Base-by-base conservation (phyloP, 2,888 invertebrate genomes). In the Leucophenga montana region DNA sequence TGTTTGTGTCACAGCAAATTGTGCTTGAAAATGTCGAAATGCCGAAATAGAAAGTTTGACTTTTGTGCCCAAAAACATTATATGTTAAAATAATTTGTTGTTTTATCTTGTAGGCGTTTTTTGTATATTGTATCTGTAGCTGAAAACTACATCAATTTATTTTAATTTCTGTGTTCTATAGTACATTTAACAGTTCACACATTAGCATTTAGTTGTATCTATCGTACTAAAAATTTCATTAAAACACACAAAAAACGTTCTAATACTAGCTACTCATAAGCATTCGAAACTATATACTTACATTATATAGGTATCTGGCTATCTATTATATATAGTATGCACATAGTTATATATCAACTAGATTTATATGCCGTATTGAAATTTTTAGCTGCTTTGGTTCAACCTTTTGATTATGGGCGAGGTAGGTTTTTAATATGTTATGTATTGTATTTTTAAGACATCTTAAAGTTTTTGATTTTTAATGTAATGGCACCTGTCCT, bases 1-100 rank as follows among this genome's bases (percentile, higher is more conserved):
- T 64, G 62, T 64, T 64, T 22, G 8, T 64, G 62, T 64, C 62
- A 46, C 9, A 64, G 27, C 22, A 48, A 64, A 64, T 48, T 46
- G 62, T 48, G 27, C 27, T 27, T 44, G 20, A 20, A 62, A 62
- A 48, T 64, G 48, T 48, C 48, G 27, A 3, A n/a, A 13, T 50
- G 6, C 5, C 27, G 46, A 64, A 48, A 64, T 39, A 39, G 39
- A 61, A 61, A 61, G 61, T 61, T 16, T 39, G 39, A 61, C 61
- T 61, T 44, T 61, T 61, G 16, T 20, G 16, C 18, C 18, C 53
- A 53, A 53, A 53, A 39, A 39, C 4, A 39, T 39, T 39, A 39
- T 39, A 5, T 39, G 11, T 39, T 27, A 27, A 27, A 27, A 27
- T 2, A 3, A 27, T 27, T 27, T 27, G 3, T 27, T 27, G 2